Evolutionary conservation across 2,113 vertebrate species (phyloP).

Genomic region (mouse (Mus musculus)): GRCm39 chr4:23942001-23942500

Average conservation of each 20-base stretch:
- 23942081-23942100: not conserved
- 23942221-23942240: not conserved
- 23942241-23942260: not conserved
- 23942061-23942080: not conserved
- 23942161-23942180: not conserved
- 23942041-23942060: not conserved
- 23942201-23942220: not conserved
- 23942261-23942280: not conserved
- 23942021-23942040: not conserved
- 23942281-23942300: not conserved
- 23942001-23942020: not conserved
- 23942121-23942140: not conserved
- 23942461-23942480: too few relatives aligned
- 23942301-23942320: not conserved
- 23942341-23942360: not conserved
- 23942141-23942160: not conserved
- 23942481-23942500: too few relatives aligned
- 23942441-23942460: too few relatives aligned
- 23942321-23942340: not conserved
- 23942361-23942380: not conserved
- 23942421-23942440: too few relatives aligned
- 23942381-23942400: not conserved
- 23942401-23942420: not conserved
- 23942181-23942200: not conserved
- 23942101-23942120: not conserved